Evolutionary conservation across 2,888 invertebrate species (phyloP), one percentile per base, ranked within the genome.

Genomic region (Caenorhabditis uteleia): DNA sequence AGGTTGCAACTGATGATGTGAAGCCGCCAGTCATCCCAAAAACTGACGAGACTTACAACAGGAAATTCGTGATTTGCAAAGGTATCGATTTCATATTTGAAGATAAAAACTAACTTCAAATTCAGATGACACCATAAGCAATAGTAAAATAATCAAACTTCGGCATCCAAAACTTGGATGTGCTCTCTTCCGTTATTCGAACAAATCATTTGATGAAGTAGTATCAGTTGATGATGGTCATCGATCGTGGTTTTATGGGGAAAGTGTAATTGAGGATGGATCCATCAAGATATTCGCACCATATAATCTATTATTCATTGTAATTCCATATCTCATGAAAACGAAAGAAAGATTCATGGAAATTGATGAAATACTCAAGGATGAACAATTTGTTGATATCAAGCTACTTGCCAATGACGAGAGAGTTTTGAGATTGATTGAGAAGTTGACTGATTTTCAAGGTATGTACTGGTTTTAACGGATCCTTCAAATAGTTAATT

Each of bases 231-330:
- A 68, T 21, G 70, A 74, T 20, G 70, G 69, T 23, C 51, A 64
- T 18, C 72, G 77, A 6, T 74, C 72, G 23, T 71, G 69, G 42
- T 77, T 77, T 55, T 69, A 59, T 49, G 78, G 77, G 4, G 73
- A 78, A n/a, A 50, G 62, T 16, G 61, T 77, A 21, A 57, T 77
- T 14, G 54, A 58, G 18, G 71, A 78, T 46, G 78, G 77, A 14
- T 38, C 58, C 5, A 27, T 75, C 12, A 43, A 66, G 23, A 18
- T 75, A 1, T 58, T 69, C 36, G 45, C 70, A 2, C 75, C 78
- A 21, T 64, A 65, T 38, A 67, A 78, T 57, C 77, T 77, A 5
- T 34, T 77, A 20, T 77, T 78, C 57, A 26, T 77, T 1, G 67
- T 58, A 39, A 57, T 78, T 2, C 75, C 75, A 12, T 70, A 74